Conservation (phyloP, 2,797 vertebrate species). For the Caiman crocodilus region DNA sequence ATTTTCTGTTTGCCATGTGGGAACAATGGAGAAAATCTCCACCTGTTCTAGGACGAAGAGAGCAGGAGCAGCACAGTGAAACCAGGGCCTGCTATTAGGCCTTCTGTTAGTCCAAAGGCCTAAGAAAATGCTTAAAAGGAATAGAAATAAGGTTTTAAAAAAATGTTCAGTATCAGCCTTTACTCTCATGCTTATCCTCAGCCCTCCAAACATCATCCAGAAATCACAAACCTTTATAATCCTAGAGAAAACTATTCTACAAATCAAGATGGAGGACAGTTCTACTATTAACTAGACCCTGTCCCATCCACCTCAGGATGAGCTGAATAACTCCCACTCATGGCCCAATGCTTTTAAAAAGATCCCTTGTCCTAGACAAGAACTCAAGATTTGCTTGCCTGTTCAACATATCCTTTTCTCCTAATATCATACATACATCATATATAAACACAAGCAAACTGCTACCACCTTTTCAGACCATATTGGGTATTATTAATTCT, state of each 20-base stretch:
- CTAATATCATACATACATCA: too few relatives aligned
- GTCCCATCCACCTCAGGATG: too few relatives aligned
- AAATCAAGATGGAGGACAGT: neutral
- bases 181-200: neutral
- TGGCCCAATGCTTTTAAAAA: too few relatives aligned
- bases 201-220: neutral
- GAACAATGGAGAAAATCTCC: neutral
- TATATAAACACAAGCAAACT: too few relatives aligned
- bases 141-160: neutral
- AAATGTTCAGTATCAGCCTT: neutral
- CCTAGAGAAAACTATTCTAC: neutral
- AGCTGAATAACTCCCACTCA: too few relatives aligned
- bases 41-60: neutral
- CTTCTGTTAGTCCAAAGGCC: too few relatives aligned
- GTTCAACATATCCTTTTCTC: too few relatives aligned
- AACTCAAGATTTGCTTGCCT: too few relatives aligned
- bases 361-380: too few relatives aligned
- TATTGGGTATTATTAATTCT: too few relatives aligned
- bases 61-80: neutral
- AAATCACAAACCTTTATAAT: neutral
- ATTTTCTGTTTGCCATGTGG: neutral
- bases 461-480: too few relatives aligned
- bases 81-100: too few relatives aligned
- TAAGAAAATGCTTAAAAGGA: neutral
- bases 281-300: neutral